Evolutionary conservation across 2,888 invertebrate species (phyloP).

Genomic region (Drosophila atroscutellata): DNA sequence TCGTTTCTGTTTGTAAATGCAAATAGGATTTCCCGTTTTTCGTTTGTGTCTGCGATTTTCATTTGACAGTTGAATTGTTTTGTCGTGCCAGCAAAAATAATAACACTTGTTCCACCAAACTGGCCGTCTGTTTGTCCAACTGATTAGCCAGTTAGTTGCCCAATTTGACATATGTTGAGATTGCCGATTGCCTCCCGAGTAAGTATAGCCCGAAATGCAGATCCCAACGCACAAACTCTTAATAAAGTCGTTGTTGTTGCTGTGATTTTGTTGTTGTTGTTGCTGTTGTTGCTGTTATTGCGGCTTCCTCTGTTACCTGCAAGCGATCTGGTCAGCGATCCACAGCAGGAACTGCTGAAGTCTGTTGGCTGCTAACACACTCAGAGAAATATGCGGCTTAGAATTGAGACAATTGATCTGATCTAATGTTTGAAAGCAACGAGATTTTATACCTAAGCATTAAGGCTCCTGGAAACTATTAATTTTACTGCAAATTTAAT

Average conservation of each 20-base stretch:
- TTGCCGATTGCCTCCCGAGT: conserved; percentile 45
- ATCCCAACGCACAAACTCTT: conserved; percentile 22
- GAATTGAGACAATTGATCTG: not conserved
- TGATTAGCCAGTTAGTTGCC: conserved; percentile 81
- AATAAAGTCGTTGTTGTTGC: conserved; percentile 34
- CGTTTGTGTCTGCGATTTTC: conserved; percentile 39
- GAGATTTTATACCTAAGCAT: not conserved
- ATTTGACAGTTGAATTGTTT: conserved; percentile 70
- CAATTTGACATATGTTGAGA: conserved; percentile 80
- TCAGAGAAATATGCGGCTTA: not conserved
- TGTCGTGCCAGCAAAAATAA: conserved; percentile 69
- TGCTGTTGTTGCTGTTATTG: conserved; percentile 17
- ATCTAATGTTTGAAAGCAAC: not conserved
- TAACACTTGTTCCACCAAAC: conserved; percentile 75
- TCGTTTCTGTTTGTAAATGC: conserved; percentile 71
- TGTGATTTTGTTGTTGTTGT: conserved; percentile 14
- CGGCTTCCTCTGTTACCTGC: conserved; percentile 44
- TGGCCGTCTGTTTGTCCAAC: conserved; percentile 60
- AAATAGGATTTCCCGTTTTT: conserved; percentile 80
- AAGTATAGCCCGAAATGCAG: conserved; percentile 13
- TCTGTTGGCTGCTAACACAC: not conserved
- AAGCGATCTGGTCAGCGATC: conserved; percentile 16
- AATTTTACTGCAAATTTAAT: not conserved
- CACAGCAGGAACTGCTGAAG: conserved; percentile 11
- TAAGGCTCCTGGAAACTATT: not conserved